Evolutionary conservation across 2,797 vertebrate genomes (phyloP), one percentile per base, ranked within the genome.

Genomic region (Falco naumanni): DNA sequence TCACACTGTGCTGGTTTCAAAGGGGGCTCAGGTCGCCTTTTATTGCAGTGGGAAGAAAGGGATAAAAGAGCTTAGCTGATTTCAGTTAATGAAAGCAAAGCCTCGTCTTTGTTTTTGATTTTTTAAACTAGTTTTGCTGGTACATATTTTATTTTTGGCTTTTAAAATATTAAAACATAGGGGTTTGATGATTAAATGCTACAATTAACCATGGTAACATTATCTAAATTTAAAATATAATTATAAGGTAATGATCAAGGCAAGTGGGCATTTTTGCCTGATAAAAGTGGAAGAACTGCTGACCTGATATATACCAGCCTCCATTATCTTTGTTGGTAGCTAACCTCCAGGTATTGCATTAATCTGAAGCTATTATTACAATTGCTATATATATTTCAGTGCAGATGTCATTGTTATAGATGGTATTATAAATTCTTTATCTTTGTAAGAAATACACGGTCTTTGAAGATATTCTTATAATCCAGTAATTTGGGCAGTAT

Each of bases 371-470:
- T 86, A 87, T 87, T 96, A 93, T 92, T 93, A 84, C 81, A 96
- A 91, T 70, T 91, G 69, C 59, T 92, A 91, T 89, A 87, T 92
- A 89, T 95, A 96, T 95, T 93, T 88, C 95, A 85, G 88, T 69
- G 37, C 57, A 83, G 29, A 79, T 6, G 3, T 81, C 78, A 84
- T 50, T 84, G 50, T 92, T 93, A 91, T 11, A 66, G 84, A 88
- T 78, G 33, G 8, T 11, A 53, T 63, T 87, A 93, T 89, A 87
- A 85, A 90, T 86, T 90, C 90, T 96, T 96, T 83, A 87, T 92
- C 81, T 80, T 84, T 72, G 34, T 63, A 43, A 80, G 39, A 80
- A 69, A 79, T 68, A 34, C 9, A 28, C 28, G 57, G 54, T 50
- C 69, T 91, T 92, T 84, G 72, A 92, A 88, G 59, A 78, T 15